Percentiles rank a stretch among this genome's conserved stretches.
These are phyloP conservation scores for Drosophila cardini DNA, from an alignment of 1,140 invertebrate genomes.

Conservation along the genomic window DNA sequence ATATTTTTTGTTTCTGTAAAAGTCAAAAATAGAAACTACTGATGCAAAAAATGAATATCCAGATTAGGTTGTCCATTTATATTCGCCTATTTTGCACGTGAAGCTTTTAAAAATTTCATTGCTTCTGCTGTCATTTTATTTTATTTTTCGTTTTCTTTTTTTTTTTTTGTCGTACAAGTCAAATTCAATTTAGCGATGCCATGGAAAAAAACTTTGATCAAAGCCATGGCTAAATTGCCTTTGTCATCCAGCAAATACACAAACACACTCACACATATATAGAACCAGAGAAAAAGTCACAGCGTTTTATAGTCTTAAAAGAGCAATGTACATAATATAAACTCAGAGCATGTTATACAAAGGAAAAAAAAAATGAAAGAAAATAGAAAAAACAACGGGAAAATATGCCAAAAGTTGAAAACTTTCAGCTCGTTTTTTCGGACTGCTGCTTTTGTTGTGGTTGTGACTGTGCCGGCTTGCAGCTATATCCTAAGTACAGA, in stretches of 20 bases:
- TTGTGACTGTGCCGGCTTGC: neutral
- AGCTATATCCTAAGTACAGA: conserved; percentile 9
- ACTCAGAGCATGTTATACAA: conserved; percentile 38
- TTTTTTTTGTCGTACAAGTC: conserved; percentile 52
- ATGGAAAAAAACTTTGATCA: conserved; percentile 68
- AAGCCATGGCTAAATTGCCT: conserved; percentile 71
- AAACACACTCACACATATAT: conserved; percentile 5
- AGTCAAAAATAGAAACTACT: conserved; percentile 1
- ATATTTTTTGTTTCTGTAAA: conserved; percentile 11
- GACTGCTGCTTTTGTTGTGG: conserved; percentile 11
- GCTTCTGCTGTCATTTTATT: neutral
- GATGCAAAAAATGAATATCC: conserved; percentile 8
- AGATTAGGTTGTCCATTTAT: conserved; percentile 24
- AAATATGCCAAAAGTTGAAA: conserved; percentile 68
- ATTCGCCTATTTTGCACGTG: conserved; percentile 20
- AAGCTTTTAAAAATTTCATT: conserved; percentile 31
- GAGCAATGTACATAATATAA: conserved; percentile 30
- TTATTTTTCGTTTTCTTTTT: conserved; percentile 4
- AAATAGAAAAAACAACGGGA: conserved; percentile 26
- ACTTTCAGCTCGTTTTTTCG: conserved; percentile 42
- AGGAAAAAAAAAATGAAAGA: conserved; percentile 64
- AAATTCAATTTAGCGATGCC: conserved; percentile 76
- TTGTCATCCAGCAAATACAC: conserved; percentile 47
- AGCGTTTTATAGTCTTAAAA: conserved; percentile 31
- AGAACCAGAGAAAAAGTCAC: neutral